Evolutionary conservation across 2,797 vertebrate species (phyloP).

Genomic region (Oreochromis grahami): DNA sequence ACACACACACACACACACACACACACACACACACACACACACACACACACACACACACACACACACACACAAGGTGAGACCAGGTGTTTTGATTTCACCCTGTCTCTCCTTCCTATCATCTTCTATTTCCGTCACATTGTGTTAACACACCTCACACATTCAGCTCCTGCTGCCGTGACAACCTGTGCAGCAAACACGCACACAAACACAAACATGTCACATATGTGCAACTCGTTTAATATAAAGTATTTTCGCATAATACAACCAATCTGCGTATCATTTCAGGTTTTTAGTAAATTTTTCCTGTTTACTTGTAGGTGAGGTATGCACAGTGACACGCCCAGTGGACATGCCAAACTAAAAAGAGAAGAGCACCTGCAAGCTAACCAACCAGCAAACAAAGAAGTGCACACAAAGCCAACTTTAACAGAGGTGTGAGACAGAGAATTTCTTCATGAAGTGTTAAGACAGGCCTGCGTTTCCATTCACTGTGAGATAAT

Average conservation of each 20-base stretch:
- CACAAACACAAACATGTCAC: neutral
- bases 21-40: neutral
- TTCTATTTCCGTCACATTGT: slow-evolving; percentile 20
- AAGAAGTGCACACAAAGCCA: neutral
- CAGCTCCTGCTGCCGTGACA: neutral
- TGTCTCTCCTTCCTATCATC: neutral
- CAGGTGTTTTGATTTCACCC: neutral
- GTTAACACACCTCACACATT: neutral
- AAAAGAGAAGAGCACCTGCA: neutral
- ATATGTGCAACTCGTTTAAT: neutral
- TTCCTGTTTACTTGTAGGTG: neutral
- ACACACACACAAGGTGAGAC: neutral
- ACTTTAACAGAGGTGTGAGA: neutral
- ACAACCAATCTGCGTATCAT: neutral
- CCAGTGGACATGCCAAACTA: neutral
- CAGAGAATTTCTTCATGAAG: neutral
- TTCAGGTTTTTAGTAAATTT: neutral
- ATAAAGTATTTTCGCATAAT: neutral
- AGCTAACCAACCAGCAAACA: neutral
- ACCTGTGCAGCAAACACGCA: neutral
- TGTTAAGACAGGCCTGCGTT: neutral
- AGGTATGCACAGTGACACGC: neutral
- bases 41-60: neutral
- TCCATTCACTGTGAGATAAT: neutral
- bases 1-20: accelerated